phyloP scores from a whole-genome alignment of 2,113 vertebrate genomes.

The Podilymbus podiceps region DNA sequence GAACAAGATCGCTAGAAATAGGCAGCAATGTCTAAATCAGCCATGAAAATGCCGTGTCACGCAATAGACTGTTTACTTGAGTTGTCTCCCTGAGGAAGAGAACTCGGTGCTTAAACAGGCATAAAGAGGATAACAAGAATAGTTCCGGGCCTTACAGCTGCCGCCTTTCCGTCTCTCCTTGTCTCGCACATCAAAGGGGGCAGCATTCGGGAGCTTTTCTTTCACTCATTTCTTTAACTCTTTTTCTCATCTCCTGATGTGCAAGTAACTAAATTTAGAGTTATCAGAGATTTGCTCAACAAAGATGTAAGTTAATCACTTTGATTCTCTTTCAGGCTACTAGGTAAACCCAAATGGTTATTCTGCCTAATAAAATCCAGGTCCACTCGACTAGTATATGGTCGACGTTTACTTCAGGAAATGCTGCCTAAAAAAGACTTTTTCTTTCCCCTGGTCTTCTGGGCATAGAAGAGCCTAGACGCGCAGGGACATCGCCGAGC shows the following conservation, averaged over 20 bases:
- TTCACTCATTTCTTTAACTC: not conserved
- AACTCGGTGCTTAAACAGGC: too few species aligned
- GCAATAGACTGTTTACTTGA: too few species aligned
- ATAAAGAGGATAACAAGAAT: too few species aligned
- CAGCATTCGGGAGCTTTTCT: not conserved
- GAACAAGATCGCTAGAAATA: too few species aligned
- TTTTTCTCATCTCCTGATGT: not conserved
- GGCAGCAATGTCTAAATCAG: too few species aligned
- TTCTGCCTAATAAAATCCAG: not conserved
- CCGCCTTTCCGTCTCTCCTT: too few species aligned
- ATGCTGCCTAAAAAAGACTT: not conserved
- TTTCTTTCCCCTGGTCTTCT: not conserved
- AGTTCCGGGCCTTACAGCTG: too few species aligned
- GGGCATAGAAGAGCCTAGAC: too few species aligned
- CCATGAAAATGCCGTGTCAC: too few species aligned
- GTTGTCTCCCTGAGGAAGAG: too few species aligned
- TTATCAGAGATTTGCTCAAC: not conserved
- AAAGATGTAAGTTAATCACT: not conserved
- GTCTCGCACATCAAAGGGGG: not conserved
- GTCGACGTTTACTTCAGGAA: not conserved
- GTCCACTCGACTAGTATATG: not conserved
- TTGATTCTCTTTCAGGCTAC: not conserved
- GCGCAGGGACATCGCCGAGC: too few species aligned
- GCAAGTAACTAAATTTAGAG: not conserved
- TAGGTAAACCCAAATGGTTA: not conserved